Conservation (phyloP, 2,113 vertebrate species). For the Elgaria multicarinata region DNA sequence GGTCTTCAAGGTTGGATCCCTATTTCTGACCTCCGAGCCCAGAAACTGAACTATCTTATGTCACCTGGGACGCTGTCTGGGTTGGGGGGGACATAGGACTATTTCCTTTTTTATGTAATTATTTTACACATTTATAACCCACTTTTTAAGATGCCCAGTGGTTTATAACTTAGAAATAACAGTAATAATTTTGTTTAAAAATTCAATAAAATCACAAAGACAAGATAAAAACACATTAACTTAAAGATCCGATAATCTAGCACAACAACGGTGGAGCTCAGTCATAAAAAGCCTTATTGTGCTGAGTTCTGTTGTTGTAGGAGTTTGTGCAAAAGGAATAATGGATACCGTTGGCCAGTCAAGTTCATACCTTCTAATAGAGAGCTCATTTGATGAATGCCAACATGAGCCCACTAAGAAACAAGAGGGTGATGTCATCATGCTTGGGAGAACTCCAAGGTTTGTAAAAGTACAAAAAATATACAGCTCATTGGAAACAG, state of each 20-base stretch:
- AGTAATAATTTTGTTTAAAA: neutral
- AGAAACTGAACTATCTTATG: too few species aligned
- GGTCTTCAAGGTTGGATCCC: too few species aligned
- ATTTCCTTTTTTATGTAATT: too few species aligned
- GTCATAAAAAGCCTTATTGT: neutral
- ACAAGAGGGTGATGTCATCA: neutral
- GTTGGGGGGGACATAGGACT: too few species aligned
- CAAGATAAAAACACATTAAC: neutral
- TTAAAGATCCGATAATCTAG: neutral
- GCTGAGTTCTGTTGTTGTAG: neutral
- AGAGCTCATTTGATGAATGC: neutral
- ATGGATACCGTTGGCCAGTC: neutral
- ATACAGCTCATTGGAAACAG: neutral
- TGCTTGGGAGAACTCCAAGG: neutral
- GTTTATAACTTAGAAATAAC: neutral
- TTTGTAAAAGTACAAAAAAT: neutral
- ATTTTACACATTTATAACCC: neutral
- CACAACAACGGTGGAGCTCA: neutral
- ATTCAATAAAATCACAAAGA: neutral
- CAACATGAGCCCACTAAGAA: neutral
- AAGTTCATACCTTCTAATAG: neutral
- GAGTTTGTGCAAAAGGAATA: neutral
- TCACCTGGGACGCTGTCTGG: too few species aligned
- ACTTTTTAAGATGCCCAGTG: neutral
- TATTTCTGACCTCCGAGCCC: too few species aligned